phyloP scores from a whole-genome alignment of 2,113 vertebrate species.

The Psittacula cyanocephala region DNA sequence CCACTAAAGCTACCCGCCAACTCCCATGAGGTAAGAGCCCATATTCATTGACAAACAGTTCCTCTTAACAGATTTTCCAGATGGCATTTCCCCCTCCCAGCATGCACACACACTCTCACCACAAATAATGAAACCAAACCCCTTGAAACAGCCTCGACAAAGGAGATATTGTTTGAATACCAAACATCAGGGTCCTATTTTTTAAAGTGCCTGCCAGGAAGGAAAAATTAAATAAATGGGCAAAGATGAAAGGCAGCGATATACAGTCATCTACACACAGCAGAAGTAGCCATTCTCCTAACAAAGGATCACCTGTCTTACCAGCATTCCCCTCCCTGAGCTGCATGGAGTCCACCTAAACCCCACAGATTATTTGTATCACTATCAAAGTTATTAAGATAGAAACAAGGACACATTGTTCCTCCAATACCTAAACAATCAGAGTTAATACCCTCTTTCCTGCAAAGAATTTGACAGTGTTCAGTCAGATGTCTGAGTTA shows the following conservation, averaged over 20 bases:
- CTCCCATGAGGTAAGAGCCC: conserved; percentile 16
- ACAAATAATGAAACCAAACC: conserved; percentile 5
- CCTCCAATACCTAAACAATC: not conserved
- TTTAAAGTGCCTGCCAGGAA: not conserved
- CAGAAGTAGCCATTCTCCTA: not conserved
- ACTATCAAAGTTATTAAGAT: not conserved
- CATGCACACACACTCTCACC: not conserved
- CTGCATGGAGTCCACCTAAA: not conserved
- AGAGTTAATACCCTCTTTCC: not conserved
- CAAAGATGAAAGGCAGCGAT: not conserved
- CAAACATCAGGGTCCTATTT: conserved; percentile 13
- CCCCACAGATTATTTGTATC: not conserved
- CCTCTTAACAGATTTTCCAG: conserved; percentile 30
- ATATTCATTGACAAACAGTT: conserved; percentile 41
- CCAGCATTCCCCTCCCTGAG: not conserved
- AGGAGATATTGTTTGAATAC: not conserved
- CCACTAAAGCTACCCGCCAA: not conserved
- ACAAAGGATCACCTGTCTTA: not conserved
- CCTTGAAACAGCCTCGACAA: not conserved
- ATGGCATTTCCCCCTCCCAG: conserved; percentile 4
- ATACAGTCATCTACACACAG: not conserved
- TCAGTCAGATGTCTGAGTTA: not conserved
- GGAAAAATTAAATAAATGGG: not conserved
- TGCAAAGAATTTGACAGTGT: not conserved
- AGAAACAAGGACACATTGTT: not conserved